Conservation (phyloP, 2,113 vertebrate genomes). For the Serinus canaria region DNA sequence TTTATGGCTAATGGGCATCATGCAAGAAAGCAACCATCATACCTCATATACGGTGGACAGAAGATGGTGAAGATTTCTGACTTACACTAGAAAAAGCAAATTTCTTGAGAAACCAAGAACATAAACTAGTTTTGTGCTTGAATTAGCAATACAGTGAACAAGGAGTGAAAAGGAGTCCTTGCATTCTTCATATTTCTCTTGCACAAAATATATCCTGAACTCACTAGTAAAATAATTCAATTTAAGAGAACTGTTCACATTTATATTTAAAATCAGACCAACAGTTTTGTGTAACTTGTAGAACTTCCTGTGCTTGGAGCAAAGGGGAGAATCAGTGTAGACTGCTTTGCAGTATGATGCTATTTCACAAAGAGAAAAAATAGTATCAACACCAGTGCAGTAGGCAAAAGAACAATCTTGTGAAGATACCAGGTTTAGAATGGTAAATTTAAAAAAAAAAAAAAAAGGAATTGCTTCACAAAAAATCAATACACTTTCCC, state of each 20-base stretch:
- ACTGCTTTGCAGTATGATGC: background rate
- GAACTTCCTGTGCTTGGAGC: background rate
- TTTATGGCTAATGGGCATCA: background rate
- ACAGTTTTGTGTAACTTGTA: background rate
- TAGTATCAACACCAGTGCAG: background rate
- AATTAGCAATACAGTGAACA: background rate
- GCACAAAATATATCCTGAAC: background rate
- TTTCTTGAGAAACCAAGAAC: background rate
- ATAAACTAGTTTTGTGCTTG: background rate
- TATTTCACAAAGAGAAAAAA: background rate
- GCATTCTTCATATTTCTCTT: background rate
- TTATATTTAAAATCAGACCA: background rate
- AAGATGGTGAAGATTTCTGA: background rate
- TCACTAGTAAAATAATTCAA: background rate
- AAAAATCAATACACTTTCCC: slow-evolving; percentile 79
- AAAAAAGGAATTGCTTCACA: slow-evolving; percentile 53
- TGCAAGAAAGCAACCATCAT: background rate
- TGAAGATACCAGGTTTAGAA: slow-evolving; percentile 64
- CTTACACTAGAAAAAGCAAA: background rate
- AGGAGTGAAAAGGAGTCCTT: background rate
- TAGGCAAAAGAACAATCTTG: slow-evolving; percentile 46
- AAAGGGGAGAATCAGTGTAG: background rate
- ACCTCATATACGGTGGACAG: background rate
- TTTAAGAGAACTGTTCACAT: background rate
- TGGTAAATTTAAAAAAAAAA: slow-evolving; percentile 54